phyloP scores from a whole-genome alignment of 2,113 vertebrate genomes.

The Coptodon bakossiorum region DNA sequence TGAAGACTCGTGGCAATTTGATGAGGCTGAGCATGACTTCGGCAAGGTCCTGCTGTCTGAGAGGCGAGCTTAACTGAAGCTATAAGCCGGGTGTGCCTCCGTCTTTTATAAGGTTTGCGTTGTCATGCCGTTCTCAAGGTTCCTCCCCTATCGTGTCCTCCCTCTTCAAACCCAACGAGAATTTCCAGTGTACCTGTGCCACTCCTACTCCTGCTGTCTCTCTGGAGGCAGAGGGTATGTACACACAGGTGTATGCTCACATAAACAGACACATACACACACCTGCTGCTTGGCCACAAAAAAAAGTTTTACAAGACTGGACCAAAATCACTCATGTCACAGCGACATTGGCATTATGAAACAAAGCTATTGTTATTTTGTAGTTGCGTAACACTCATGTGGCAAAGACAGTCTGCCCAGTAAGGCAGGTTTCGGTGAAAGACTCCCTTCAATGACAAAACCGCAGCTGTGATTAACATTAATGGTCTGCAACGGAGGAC shows the following conservation, averaged over 20 bases:
- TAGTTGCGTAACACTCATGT: not conserved
- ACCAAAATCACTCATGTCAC: not conserved
- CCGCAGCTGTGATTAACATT: not conserved
- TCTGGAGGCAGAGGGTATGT: not conserved
- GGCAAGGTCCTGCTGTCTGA: not conserved
- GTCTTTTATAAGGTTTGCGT: slow-evolving; percentile 32
- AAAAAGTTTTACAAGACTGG: not conserved
- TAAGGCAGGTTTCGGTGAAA: not conserved
- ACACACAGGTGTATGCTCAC: not conserved
- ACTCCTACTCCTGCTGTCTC: slow-evolving; percentile 2
- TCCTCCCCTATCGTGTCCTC: slow-evolving; percentile 22
- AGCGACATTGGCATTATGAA: not conserved
- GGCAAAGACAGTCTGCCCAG: not conserved
- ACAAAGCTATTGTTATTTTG: not conserved
- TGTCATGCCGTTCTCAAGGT: slow-evolving; percentile 34
- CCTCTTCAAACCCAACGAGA: slow-evolving; percentile 34
- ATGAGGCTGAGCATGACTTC: slow-evolving; percentile 78
- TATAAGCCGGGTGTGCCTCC: not conserved
- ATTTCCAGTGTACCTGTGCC: slow-evolving; percentile 35
- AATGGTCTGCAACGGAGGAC: not conserved
- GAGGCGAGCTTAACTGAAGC: not conserved
- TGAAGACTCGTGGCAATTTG: slow-evolving; percentile 78
- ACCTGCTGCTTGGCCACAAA: not conserved
- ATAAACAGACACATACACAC: not conserved
- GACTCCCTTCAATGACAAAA: not conserved